A percentile compares a stretch with the other conserved stretches of the same genome.
phyloP scores from a whole-genome alignment of 2,113 vertebrate species.

The Nothocercus nigrocapillus region DNA sequence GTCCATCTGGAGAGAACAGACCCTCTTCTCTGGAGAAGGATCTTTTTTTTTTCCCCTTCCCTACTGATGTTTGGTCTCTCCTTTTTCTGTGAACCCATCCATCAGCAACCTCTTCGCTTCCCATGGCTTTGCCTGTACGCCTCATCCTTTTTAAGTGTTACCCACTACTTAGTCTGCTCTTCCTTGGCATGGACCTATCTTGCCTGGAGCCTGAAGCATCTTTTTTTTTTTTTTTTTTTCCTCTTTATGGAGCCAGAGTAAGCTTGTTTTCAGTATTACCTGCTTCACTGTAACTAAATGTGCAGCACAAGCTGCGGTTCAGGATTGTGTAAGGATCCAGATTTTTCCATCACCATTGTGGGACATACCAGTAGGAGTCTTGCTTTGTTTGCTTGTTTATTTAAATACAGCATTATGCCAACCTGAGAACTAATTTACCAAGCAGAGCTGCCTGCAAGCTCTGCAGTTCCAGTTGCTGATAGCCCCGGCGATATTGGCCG shows the following conservation, averaged over 20 bases:
- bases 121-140: not conserved
- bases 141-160: not conserved
- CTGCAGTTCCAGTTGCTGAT: not conserved
- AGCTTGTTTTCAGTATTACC: not conserved
- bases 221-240: not conserved
- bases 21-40: not conserved
- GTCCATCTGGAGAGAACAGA: not conserved
- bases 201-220: not conserved
- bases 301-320: not conserved
- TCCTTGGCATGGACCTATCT: not conserved
- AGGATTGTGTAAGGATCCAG: not conserved
- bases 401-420: slow-evolving; percentile 29
- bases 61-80: not conserved
- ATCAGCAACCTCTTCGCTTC: not conserved
- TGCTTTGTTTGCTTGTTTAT: slow-evolving; percentile 20
- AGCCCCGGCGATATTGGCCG: not conserved
- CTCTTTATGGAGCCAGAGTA: not conserved
- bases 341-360: not conserved
- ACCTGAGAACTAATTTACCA: slow-evolving; percentile 13
- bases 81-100: not conserved
- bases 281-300: not conserved
- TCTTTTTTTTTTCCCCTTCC: not conserved
- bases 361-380: not conserved
- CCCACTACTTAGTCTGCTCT: not conserved
- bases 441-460: not conserved